Evolutionary conservation across 1,140 invertebrate genomes (phyloP).

Genomic region (Bathynomus jamesi): DNA sequence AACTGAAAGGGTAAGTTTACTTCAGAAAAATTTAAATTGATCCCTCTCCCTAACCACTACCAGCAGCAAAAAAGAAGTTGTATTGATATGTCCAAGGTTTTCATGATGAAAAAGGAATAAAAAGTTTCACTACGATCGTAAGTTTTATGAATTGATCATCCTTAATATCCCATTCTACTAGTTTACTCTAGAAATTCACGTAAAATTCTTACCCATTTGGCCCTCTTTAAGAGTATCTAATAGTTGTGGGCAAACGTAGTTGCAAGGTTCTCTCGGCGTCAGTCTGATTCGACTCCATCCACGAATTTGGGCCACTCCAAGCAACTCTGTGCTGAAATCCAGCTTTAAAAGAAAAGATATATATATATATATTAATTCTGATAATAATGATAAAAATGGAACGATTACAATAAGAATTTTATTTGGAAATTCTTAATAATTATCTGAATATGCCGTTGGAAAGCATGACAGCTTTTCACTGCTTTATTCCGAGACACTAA

Average conservation of each 20-base stretch:
- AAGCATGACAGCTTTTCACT: too few species aligned
- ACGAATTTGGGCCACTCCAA: conserved; percentile 63
- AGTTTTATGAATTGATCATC: too few species aligned
- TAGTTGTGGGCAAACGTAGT: conserved; percentile 57
- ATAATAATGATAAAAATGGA: not conserved
- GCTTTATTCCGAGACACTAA: too few species aligned
- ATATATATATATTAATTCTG: not conserved
- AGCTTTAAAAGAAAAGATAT: conserved; percentile 13
- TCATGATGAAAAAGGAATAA: too few species aligned
- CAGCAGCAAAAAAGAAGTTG: not conserved
- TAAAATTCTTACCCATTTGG: conserved; percentile 61
- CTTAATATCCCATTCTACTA: too few species aligned
- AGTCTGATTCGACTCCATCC: conserved; percentile 59
- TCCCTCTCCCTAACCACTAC: not conserved
- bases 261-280: conserved; percentile 59
- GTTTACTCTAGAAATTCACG: too few species aligned
- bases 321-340: conserved; percentile 43
- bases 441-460: too few species aligned
- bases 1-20: conserved; percentile 50
- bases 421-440: too few species aligned
- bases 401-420: too few species aligned
- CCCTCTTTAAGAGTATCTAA: conserved; percentile 58
- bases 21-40: not conserved
- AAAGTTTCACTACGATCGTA: too few species aligned
- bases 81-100: too few species aligned